Base-by-base conservation (phyloP, 2,113 vertebrate genomes). In the Vanacampus margaritifer region DNA sequence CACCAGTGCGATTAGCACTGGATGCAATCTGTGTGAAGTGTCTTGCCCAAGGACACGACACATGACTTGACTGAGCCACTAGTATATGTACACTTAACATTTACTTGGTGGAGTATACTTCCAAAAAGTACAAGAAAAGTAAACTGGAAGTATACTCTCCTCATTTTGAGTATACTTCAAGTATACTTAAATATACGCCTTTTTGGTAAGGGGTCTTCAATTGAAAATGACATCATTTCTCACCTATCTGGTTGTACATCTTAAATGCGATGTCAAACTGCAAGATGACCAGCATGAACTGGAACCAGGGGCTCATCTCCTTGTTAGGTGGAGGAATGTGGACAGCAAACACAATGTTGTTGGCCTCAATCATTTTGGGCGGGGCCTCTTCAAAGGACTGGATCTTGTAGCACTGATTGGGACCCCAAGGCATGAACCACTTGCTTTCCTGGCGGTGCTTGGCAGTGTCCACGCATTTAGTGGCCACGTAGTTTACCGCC, bases 251-350 rank as follows among this genome's bases (percentile, higher is more conserved):
- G 24, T 99, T 99, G 90, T 93, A 79, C 74, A 94, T 84, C 89
- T 95, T 97, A 83, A 96, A 99, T 0, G 94, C 94, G 0, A 99
- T 97, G 89, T 99, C 95, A 76, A 99, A 91, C 78, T 99, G 95
- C 78, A 99, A 88, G 87, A 99, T 93, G 79, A 98, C 92, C 3
- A 99, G 87, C 93, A 99, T 97, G 76, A 98, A 99, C 82, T 99
- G 97, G 91, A 99, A 99, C 97, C 97, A 99, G 65, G 97, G 90
- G 76, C 94, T 99, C 97, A 99, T 98, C 92, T 99, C 95, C 83
- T 93, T 95, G 75, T 71, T 64, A 6, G 89, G 92, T 64, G 91
- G 88, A 0, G 97, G 97, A 35, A 98, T 89, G 72, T 99, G 97
- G 58, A 95, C 91, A 0, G 96, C 91, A 56, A 99, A 99, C 14